A percentile compares a stretch with the other conserved stretches of the same genome.
Evolutionary conservation across 2,888 invertebrate species (phyloP).

Genomic region (Gari tellinella): DNA sequence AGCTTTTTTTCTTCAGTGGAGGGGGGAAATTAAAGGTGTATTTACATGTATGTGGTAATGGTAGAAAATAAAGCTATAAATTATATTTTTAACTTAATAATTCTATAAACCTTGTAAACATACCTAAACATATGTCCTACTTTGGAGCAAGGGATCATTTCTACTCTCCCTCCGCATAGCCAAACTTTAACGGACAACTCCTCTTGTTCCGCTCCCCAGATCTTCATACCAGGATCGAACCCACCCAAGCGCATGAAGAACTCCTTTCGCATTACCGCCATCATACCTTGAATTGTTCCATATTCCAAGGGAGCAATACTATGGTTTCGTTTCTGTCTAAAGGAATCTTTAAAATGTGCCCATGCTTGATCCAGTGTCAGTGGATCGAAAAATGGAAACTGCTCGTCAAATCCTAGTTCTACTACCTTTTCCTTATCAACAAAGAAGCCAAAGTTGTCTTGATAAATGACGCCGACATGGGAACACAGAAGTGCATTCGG

Average conservation of each 20-base stretch:
- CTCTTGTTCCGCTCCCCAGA: constrained; percentile 50
- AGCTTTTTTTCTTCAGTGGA: too few species aligned
- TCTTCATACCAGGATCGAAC: constrained; percentile 47
- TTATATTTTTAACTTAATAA: too few species aligned
- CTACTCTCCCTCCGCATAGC: constrained; percentile 44
- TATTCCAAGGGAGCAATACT: constrained; percentile 38
- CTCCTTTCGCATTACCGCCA: constrained; percentile 44
- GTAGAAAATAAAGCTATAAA: too few species aligned
- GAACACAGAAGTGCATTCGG: constrained; percentile 53
- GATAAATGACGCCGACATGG: constrained; percentile 46
- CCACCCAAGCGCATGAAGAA: constrained; percentile 46
- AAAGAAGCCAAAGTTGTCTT: constrained; percentile 29
- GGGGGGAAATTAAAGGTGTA: too few species aligned
- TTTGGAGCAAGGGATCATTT: constrained; percentile 47
- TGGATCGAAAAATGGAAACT: constrained; percentile 35
- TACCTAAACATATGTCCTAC: constrained; percentile 52
- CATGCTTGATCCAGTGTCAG: constrained; percentile 41
- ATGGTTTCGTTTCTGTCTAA: constrained; percentile 18
- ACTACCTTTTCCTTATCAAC: not conserved
- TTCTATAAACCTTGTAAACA: too few species aligned
- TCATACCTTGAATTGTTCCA: constrained; percentile 48
- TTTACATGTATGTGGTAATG: too few species aligned
- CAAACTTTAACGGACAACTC: constrained; percentile 48
- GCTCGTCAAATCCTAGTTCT: constrained; percentile 17
- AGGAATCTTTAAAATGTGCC: constrained; percentile 22